These are phyloP conservation scores for Triplophysa rosa DNA, from an alignment of 2,113 vertebrate genomes.

Conservation along the genomic window DNA sequence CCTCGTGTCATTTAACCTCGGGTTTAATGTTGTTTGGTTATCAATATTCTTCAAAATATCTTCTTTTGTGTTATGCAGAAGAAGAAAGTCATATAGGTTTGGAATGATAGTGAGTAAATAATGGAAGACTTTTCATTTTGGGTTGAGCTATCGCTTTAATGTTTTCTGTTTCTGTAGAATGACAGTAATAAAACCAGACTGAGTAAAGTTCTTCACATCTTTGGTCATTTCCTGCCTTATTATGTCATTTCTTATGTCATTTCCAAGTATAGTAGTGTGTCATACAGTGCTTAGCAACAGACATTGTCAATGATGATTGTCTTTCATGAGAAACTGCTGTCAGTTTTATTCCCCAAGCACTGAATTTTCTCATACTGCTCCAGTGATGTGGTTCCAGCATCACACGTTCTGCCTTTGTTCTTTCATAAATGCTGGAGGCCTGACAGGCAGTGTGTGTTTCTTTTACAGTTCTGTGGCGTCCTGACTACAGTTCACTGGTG, in stretches of 20 bases:
- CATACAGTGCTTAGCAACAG: constrained; percentile 29
- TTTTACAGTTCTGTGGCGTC: constrained; percentile 11
- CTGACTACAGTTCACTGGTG: not conserved
- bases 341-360: not conserved
- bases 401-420: constrained; percentile 3
- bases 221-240: not conserved
- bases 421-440: not conserved
- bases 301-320: constrained; percentile 11
- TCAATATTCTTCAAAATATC: too few species aligned
- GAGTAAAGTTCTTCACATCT: constrained; percentile 36
- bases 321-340: not conserved
- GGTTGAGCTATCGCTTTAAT: too few species aligned
- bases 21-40: too few species aligned
- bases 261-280: constrained; percentile 5
- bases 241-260: not conserved
- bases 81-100: too few species aligned
- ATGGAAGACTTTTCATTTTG: too few species aligned
- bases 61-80: too few species aligned
- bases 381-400: constrained; percentile 12
- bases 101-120: too few species aligned
- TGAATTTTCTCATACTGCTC: not conserved
- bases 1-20: too few species aligned
- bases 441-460: not conserved
- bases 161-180: constrained; percentile 44
- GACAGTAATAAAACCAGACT: constrained; percentile 41